Conservation (phyloP, 2,113 vertebrate species). For the Uropsilus gracilis region DNA sequence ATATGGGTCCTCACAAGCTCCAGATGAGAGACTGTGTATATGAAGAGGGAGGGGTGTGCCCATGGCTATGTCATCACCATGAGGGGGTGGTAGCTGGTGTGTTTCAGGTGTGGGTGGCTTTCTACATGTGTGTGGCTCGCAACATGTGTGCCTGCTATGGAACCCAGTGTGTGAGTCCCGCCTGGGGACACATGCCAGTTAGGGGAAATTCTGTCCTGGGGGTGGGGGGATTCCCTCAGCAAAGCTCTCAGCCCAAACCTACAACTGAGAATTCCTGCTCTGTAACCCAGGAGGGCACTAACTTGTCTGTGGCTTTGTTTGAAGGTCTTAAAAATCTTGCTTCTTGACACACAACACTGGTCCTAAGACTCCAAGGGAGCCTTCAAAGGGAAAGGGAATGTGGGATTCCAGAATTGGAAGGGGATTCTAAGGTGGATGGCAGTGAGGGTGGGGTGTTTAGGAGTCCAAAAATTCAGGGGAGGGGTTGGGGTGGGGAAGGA, state of each 20-base stretch:
- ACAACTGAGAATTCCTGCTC: neutral
- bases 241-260: neutral
- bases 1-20: neutral
- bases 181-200: neutral
- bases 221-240: neutral
- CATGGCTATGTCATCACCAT: neutral
- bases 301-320: neutral
- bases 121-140: neutral
- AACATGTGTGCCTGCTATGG: neutral
- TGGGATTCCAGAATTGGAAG: neutral
- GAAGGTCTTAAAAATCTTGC: neutral
- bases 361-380: neutral
- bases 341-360: neutral
- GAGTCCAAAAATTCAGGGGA: neutral
- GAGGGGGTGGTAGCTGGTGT: neutral
- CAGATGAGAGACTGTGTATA: neutral
- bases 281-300: neutral
- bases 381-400: conserved; percentile 30
- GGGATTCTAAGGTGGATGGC: neutral
- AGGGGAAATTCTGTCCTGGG: neutral
- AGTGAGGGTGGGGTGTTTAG: neutral
- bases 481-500: neutral
- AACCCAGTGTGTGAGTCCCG: neutral
- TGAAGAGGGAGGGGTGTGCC: conserved; percentile 51
- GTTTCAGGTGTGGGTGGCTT: neutral